phyloP scores from a whole-genome alignment of 2,113 vertebrate genomes.

The Anarhynchus alexandrinus region DNA sequence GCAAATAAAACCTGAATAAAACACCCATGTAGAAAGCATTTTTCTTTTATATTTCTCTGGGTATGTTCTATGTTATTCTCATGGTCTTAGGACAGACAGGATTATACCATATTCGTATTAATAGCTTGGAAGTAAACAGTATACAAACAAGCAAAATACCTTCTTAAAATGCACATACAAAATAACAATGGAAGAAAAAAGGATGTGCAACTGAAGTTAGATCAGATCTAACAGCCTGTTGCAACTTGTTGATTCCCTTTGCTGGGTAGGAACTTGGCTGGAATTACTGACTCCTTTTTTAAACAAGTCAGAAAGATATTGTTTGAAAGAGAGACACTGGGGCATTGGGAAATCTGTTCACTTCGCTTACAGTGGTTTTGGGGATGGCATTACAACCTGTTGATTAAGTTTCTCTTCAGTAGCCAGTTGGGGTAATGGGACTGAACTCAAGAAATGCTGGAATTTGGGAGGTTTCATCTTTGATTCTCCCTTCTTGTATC shows the following conservation, averaged over 20 bases:
- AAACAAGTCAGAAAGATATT: background rate
- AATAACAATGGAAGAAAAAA: background rate
- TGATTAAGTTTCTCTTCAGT: background rate
- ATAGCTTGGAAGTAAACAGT: background rate
- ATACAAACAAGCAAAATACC: background rate
- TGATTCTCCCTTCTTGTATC: background rate
- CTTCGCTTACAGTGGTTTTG: background rate
- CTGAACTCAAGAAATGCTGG: background rate
- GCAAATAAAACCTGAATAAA: conserved; percentile 42
- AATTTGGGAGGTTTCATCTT: background rate
- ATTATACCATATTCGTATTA: background rate
- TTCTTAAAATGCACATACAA: background rate
- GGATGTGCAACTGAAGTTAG: background rate
- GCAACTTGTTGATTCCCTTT: background rate
- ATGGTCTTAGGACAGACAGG: background rate
- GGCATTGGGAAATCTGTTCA: background rate
- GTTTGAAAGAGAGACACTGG: background rate
- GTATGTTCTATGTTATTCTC: background rate
- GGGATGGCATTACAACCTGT: background rate
- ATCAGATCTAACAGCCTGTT: background rate
- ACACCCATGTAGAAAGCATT: background rate
- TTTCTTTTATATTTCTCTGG: background rate
- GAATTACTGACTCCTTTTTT: background rate
- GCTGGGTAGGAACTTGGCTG: background rate
- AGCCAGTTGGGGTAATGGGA: background rate